Evolutionary conservation across 1,140 invertebrate genomes (phyloP).

Genomic region (Drosophila sp.): DNA sequence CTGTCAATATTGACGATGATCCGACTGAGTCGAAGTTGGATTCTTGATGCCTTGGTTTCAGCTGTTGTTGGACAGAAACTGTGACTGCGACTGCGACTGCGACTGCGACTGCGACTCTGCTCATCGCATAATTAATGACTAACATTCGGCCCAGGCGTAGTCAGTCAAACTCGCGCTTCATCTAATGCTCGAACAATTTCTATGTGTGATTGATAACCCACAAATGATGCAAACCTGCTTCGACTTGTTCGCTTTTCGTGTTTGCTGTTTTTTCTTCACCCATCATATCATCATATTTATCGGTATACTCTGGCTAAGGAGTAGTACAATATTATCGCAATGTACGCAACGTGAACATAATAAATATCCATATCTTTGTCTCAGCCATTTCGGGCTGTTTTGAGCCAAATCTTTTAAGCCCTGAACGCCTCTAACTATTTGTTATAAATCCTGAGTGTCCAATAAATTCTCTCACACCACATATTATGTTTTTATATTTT

Average conservation of each 20-base stretch:
- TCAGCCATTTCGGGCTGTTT: too few relatives aligned
- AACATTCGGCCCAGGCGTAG: constrained; percentile 81
- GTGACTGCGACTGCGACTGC: constrained; percentile 1
- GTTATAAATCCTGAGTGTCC: too few relatives aligned
- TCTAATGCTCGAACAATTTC: constrained; percentile 69
- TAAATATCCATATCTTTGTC: too few relatives aligned
- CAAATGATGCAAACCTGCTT: constrained; percentile 76
- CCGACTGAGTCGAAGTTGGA: constrained; percentile 46
- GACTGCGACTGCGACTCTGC: neutral
- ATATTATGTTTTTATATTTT: too few relatives aligned
- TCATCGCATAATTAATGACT: constrained; percentile 76
- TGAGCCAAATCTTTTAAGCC: too few relatives aligned
- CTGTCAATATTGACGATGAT: constrained; percentile 82
- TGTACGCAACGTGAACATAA: too few relatives aligned
- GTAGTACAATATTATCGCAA: neutral
- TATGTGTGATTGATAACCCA: constrained; percentile 82
- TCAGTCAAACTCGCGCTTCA: constrained; percentile 81
- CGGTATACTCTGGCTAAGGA: constrained; percentile 5
- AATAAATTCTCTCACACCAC: too few relatives aligned
- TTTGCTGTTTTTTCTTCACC: constrained; percentile 5
- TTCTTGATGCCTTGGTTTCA: constrained; percentile 29
- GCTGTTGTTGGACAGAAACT: constrained; percentile 15
- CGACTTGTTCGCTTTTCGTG: constrained; percentile 48
- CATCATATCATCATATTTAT: constrained; percentile 13
- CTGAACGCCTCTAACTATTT: too few relatives aligned